phyloP scores from a whole-genome alignment of 2,888 invertebrate genomes.

The Noctuana brunneofusca region DNA sequence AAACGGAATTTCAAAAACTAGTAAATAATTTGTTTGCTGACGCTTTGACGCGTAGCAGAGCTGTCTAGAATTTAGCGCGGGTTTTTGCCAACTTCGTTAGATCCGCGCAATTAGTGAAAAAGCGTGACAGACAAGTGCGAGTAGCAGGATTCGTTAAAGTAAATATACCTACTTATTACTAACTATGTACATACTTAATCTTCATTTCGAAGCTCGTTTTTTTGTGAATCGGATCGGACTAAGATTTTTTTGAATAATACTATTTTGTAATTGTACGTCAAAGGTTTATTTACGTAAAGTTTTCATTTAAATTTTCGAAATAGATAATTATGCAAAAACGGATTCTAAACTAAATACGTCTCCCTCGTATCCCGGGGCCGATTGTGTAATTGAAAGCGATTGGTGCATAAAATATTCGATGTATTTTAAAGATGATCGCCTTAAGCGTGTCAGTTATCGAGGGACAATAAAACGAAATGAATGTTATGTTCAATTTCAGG shows the following conservation, averaged over 20 bases:
- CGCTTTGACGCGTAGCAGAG: neutral
- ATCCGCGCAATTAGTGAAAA: constrained; percentile 48
- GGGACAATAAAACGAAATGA: too few relatives aligned
- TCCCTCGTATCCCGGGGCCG: constrained; percentile 36
- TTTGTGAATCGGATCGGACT: too few relatives aligned
- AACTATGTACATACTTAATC: constrained; percentile 17
- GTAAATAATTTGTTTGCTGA: neutral
- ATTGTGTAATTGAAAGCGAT: constrained; percentile 53
- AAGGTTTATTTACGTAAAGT: too few relatives aligned
- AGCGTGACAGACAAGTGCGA: constrained; percentile 36
- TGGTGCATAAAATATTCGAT: constrained; percentile 57
- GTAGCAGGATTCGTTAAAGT: constrained; percentile 39
- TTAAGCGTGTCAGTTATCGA: constrained; percentile 46
- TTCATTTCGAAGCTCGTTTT: neutral
- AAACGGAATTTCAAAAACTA: too few relatives aligned
- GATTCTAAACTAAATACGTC: too few relatives aligned
- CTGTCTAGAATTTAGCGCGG: constrained; percentile 1
- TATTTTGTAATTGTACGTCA: too few relatives aligned
- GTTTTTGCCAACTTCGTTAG: constrained; percentile 45
- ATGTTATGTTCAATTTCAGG: too few relatives aligned
- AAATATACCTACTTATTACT: constrained; percentile 31
- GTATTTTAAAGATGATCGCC: constrained; percentile 49
- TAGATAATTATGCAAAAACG: too few relatives aligned
- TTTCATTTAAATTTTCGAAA: too few relatives aligned
- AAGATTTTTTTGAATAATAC: too few relatives aligned